Evolutionary conservation across 2,113 vertebrate species (phyloP).

Genomic region (Jacana jacana): DNA sequence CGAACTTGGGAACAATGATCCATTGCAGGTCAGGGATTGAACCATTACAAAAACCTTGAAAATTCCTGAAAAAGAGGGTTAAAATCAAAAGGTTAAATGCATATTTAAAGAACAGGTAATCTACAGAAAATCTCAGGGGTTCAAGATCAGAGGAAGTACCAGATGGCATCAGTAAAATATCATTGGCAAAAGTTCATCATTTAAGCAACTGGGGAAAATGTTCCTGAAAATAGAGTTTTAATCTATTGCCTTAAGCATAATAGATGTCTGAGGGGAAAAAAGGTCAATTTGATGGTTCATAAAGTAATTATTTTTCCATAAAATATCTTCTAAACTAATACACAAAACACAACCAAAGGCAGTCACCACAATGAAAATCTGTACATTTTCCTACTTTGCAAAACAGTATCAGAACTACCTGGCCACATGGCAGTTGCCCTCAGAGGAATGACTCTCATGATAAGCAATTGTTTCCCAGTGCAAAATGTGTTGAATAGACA

Average conservation of each 20-base stretch:
- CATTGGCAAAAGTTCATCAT: neutral
- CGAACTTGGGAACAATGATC: neutral
- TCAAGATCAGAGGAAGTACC: conserved; percentile 10
- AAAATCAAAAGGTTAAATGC: neutral
- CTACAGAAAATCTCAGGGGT: neutral
- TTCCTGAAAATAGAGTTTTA: conserved; percentile 13
- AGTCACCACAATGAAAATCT: neutral
- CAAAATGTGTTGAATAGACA: neutral
- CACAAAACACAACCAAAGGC: neutral
- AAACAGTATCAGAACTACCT: neutral
- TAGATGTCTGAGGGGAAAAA: neutral
- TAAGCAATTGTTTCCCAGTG: neutral
- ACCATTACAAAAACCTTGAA: neutral
- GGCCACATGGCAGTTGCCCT: neutral
- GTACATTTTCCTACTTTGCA: neutral
- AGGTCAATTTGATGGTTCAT: conserved; percentile 23
- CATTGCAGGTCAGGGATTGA: neutral
- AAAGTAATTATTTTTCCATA: neutral
- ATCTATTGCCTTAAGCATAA: neutral
- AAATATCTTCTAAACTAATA: conserved; percentile 8
- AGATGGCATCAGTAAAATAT: conserved; percentile 28
- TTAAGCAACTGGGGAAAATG: neutral
- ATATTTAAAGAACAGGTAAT: neutral
- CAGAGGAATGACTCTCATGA: neutral
- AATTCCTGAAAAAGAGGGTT: neutral